phyloP scores from a whole-genome alignment of 2,797 vertebrate genomes.

The Tinamus major region DNA sequence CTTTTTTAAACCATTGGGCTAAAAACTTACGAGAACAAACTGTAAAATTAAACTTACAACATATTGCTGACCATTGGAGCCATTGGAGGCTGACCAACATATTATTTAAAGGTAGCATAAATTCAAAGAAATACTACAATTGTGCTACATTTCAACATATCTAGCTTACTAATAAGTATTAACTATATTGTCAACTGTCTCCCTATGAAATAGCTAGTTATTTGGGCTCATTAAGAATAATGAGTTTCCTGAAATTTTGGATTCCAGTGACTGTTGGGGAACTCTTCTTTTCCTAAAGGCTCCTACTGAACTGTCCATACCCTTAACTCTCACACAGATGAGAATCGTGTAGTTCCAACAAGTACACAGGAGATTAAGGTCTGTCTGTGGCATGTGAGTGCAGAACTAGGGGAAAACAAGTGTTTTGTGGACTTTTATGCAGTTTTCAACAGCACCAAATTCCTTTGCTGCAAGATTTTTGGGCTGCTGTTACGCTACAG shows the following conservation, averaged over 20 bases:
- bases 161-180: background rate
- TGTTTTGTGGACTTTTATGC: background rate
- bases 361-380: background rate
- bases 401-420: background rate
- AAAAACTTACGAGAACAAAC: background rate
- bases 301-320: background rate
- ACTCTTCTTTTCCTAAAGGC: background rate
- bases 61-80: background rate
- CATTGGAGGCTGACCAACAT: background rate
- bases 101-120: background rate
- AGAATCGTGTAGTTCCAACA: background rate
- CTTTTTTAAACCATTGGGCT: background rate
- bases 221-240: conserved; percentile 2
- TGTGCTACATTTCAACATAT: background rate
- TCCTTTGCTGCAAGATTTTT: background rate
- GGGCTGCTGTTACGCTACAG: background rate
- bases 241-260: background rate
- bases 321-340: background rate
- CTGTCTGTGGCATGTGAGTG: background rate
- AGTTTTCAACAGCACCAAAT: background rate
- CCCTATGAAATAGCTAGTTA: conserved; percentile 25
- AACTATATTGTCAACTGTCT: conserved; percentile 44
- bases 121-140: background rate
- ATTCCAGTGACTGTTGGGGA: background rate
- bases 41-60: background rate